Evolutionary conservation across 1,140 invertebrate genomes (phyloP), one percentile per base, ranked within the genome.

Genomic region (Microplitis mediator): DNA sequence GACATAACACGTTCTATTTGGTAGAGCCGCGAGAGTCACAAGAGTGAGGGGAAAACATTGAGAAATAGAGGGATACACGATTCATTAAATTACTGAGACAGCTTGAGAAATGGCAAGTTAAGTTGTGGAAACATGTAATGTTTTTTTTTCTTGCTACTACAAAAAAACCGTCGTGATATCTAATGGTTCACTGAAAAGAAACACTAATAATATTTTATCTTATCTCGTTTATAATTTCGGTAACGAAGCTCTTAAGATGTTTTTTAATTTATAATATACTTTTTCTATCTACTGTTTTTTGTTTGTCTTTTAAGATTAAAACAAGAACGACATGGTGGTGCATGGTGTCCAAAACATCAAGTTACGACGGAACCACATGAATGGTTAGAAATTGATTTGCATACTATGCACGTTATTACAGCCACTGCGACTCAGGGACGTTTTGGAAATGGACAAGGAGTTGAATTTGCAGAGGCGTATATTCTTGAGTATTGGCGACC

Each of bases 401-500:
- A 90, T 73, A 87, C 86, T 14, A 89, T 94, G 32, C 91, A 92
- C 84, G 90, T 94, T 79, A 92, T 96, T 79, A 94, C 93, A 3
- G 91, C 90, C 3, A 91, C 94, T 1, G 93, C 92, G 77, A 94
- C 93, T 14, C 95, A 96, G 81, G 95, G 95, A 16, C 89, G 95
- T 39, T 96, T 95, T 81, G 95, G 94, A 2, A 95, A 95, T 81
- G 95, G 94, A 31, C 90, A 93, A 77, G 95, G 94, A 56, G 89
- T 90, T 73, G 95, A 96, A 82, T 96, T 87, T 81, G 89, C 93
- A 4, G 93, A 94, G 79, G 88, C 91, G 34, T 96, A 94, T 82
- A 83, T 92, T 58, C 83, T 96, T 23, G 93, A 95, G 77, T 96
- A 95, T 80, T 93, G 91, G 91, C 81, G 93, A 74, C 91, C 92